phyloP scores from a whole-genome alignment of 2,888 invertebrate species.

The Agelastica alni region DNA sequence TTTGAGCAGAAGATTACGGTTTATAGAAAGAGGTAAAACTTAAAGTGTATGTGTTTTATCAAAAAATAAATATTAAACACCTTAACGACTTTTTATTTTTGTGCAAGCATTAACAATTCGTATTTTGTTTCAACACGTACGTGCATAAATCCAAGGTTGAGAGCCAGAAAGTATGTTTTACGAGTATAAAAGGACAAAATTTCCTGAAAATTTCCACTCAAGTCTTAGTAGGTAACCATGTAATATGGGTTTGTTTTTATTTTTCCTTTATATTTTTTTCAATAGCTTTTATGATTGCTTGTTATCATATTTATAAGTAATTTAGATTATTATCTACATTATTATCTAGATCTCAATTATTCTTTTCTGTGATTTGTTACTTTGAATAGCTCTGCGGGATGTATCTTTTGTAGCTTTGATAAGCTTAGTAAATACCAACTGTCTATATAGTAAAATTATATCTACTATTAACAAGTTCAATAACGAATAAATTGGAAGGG shows the following conservation, averaged over 20 bases:
- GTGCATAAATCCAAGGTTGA: too few species aligned
- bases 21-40: too few species aligned
- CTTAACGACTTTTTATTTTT: too few species aligned
- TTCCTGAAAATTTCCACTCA: too few species aligned
- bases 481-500: conserved; percentile 23
- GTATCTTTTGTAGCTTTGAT: neutral
- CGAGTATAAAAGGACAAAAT: too few species aligned
- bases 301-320: neutral
- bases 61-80: too few species aligned
- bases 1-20: too few species aligned
- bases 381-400: conserved; percentile 8
- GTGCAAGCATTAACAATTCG: too few species aligned
- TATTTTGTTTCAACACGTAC: too few species aligned
- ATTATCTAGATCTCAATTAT: conserved; percentile 12
- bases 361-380: neutral
- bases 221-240: too few species aligned
- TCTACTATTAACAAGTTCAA: conserved; percentile 15
- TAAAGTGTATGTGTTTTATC: too few species aligned
- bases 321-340: conserved; percentile 1
- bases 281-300: neutral
- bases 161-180: too few species aligned
- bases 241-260: neutral
- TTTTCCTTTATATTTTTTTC: neutral
- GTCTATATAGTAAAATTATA: conserved; percentile 18
- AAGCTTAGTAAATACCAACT: conserved; percentile 7